Evolutionary conservation across 2,888 invertebrate species (phyloP).

Genomic region (Bhutanitis thaidina): DNA sequence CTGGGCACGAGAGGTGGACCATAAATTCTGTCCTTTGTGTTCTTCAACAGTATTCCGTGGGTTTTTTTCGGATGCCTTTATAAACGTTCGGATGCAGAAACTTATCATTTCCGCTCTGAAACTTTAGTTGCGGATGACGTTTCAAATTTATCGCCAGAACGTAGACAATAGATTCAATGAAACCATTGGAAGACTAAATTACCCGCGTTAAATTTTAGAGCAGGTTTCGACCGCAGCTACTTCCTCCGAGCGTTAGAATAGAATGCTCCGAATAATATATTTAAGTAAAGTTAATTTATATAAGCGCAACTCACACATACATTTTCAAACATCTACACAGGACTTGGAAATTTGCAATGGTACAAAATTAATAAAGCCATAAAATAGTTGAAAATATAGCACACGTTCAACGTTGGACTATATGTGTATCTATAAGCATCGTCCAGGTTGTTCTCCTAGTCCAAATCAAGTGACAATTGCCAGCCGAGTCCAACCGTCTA

Average conservation of each 20-base stretch:
- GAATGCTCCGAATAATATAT: not conserved
- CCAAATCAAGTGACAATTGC: too few species aligned
- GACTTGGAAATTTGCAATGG: too few species aligned
- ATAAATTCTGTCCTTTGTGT: constrained; percentile 71
- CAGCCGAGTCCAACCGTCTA: too few species aligned
- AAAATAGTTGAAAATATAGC: too few species aligned
- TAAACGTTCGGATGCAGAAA: constrained; percentile 38
- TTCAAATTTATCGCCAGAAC: constrained; percentile 11
- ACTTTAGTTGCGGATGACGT: constrained; percentile 20
- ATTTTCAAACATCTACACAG: too few species aligned
- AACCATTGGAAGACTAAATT: constrained; percentile 8
- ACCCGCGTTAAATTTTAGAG: not conserved
- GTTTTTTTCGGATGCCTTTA: constrained; percentile 48
- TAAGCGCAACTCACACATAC: not conserved
- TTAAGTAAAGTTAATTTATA: not conserved
- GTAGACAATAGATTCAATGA: constrained; percentile 13
- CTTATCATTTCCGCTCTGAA: constrained; percentile 27
- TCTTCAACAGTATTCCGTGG: constrained; percentile 43
- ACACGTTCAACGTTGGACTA: too few species aligned
- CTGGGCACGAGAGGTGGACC: constrained; percentile 60
- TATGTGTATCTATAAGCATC: too few species aligned
- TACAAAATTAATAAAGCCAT: too few species aligned
- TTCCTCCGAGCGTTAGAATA: not conserved
- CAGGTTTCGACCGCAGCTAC: not conserved
- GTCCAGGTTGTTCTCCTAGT: too few species aligned